Percentiles rank a stretch among this genome's conserved stretches.
These are phyloP conservation scores for Tachina grossa DNA, from an alignment of 2,888 invertebrate genomes.

Conservation along the genomic window DNA sequence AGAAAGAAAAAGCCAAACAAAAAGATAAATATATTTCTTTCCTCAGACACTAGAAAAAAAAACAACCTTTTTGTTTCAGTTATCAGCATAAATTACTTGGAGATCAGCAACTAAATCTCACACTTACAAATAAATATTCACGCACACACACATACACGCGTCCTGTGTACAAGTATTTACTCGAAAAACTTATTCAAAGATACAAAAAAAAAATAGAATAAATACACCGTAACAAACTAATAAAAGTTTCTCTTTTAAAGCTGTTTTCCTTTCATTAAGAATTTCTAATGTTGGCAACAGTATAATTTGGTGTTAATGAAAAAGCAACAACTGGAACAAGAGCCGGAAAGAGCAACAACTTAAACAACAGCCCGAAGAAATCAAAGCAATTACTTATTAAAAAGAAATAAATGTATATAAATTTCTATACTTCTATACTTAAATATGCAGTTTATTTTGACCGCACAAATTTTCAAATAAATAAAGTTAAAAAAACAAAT, in stretches of 20 bases:
- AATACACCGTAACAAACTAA: slow-evolving; percentile 41
- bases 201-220: slow-evolving; percentile 17
- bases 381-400: slow-evolving; percentile 20
- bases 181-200: slow-evolving; percentile 22
- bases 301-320: slow-evolving; percentile 59
- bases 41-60: slow-evolving; percentile 7
- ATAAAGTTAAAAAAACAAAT: background rate
- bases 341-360: slow-evolving; percentile 24
- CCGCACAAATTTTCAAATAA: background rate
- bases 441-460: slow-evolving; percentile 33
- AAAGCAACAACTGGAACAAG: slow-evolving; percentile 35
- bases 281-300: slow-evolving; percentile 58
- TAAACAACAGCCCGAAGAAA: background rate
- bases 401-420: slow-evolving; percentile 9
- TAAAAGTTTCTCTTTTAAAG: slow-evolving; percentile 52
- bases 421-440: slow-evolving; percentile 2
- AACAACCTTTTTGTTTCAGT: slow-evolving; percentile 56
- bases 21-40: background rate
- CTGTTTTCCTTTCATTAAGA: slow-evolving; percentile 47
- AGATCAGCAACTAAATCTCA: slow-evolving; percentile 57
- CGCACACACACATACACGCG: background rate
- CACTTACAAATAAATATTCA: background rate
- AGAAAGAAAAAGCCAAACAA: slow-evolving; percentile 16
- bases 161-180: background rate
- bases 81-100: slow-evolving; percentile 64